Evolutionary conservation across 1,140 invertebrate species (phyloP).

Genomic region (Drosophila nebulosa): DNA sequence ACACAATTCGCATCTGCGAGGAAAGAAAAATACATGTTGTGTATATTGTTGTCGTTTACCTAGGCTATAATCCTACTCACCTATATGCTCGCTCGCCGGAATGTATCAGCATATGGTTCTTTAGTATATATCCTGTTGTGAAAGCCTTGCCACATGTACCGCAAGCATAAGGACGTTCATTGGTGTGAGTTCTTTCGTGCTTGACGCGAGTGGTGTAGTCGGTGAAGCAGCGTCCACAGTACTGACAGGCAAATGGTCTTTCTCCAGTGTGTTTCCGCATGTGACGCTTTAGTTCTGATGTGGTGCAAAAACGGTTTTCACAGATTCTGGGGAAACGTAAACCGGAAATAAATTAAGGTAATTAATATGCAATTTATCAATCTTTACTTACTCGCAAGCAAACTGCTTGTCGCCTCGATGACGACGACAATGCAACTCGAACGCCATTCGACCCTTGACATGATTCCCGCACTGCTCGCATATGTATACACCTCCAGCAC

Average conservation of each 20-base stretch:
- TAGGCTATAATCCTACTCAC: slow-evolving; percentile 1
- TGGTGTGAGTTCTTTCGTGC: slow-evolving; percentile 82
- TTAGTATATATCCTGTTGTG: slow-evolving; percentile 81
- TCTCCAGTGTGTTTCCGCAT: slow-evolving; percentile 71
- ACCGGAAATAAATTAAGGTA: background rate
- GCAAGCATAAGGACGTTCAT: slow-evolving; percentile 83
- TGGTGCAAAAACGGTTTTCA: slow-evolving; percentile 69
- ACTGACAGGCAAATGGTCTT: slow-evolving; percentile 63
- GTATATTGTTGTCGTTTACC: too few species aligned
- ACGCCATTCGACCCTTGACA: slow-evolving; percentile 65
- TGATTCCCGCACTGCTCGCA: slow-evolving; percentile 71
- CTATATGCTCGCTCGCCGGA: slow-evolving; percentile 68
- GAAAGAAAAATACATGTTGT: too few species aligned
- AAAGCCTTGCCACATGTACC: slow-evolving; percentile 83
- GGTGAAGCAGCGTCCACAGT: slow-evolving; percentile 66
- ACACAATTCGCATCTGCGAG: slow-evolving; percentile 62
- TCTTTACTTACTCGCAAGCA: slow-evolving; percentile 61
- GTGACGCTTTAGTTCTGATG: slow-evolving; percentile 69
- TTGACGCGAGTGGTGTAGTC: slow-evolving; percentile 70
- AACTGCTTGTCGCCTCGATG: slow-evolving; percentile 67
- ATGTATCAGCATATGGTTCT: slow-evolving; percentile 73
- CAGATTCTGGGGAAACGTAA: slow-evolving; percentile 49
- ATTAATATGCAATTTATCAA: background rate
- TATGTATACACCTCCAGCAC: slow-evolving; percentile 59
- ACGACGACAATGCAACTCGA: slow-evolving; percentile 64